Evolutionary conservation across 2,113 vertebrate species (phyloP).

Genomic region (Syngnathoides biaculeatus): DNA sequence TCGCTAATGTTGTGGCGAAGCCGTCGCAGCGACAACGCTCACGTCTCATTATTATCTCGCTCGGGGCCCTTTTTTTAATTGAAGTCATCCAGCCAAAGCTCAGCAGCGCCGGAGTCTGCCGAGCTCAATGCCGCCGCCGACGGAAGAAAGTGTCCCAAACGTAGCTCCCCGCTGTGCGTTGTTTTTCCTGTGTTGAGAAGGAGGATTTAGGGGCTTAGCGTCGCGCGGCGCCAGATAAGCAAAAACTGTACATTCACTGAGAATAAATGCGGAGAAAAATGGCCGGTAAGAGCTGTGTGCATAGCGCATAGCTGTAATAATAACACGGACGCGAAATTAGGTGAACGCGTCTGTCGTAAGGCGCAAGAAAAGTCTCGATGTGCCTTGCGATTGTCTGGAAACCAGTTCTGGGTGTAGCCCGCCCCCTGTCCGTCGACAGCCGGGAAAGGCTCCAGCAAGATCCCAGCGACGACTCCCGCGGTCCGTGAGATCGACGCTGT

Average conservation of each 20-base stretch:
- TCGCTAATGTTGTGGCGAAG: background rate
- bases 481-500: too few relatives aligned
- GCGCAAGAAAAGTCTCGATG: too few relatives aligned
- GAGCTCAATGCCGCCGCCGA: slow-evolving; percentile 43
- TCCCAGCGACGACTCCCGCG: too few relatives aligned
- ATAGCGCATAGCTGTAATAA: too few relatives aligned
- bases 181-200: slow-evolving; percentile 36
- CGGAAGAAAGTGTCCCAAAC: slow-evolving; percentile 38
- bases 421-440: too few relatives aligned
- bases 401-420: too few relatives aligned
- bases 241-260: too few relatives aligned
- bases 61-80: slow-evolving; percentile 45
- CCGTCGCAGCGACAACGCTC: slow-evolving; percentile 26
- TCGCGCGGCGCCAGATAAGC: background rate
- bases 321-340: too few relatives aligned
- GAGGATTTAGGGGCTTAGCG: slow-evolving; percentile 27
- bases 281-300: too few relatives aligned
- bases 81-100: slow-evolving; percentile 60
- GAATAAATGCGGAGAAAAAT: background rate
- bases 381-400: too few relatives aligned
- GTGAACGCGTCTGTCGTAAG: background rate
- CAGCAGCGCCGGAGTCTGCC: slow-evolving; percentile 36
- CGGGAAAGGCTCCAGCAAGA: too few relatives aligned
- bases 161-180: slow-evolving; percentile 7
- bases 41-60: slow-evolving; percentile 50